These are phyloP conservation scores for Parelbella ahira DNA, from an alignment of 2,888 invertebrate species.

Conservation along the genomic window DNA sequence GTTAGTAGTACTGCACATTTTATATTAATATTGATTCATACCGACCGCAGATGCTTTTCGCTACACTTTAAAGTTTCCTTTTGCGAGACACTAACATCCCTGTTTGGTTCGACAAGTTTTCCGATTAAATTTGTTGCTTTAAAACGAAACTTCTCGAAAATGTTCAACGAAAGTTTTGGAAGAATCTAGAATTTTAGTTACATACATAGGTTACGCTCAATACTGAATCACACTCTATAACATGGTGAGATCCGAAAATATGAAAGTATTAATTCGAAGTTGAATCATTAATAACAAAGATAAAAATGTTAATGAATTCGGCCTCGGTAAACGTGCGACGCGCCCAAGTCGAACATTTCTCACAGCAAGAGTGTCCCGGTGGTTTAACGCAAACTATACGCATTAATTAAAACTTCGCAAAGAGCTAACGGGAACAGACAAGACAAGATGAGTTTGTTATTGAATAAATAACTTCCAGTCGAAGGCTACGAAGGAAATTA, in stretches of 20 bases:
- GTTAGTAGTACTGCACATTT: constrained; percentile 8
- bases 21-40: constrained; percentile 8
- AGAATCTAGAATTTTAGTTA: no score
- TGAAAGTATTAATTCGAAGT: no score
- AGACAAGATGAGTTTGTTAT: constrained; percentile 43
- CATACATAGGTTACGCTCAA: no score
- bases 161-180: no score
- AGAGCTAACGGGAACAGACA: constrained; percentile 36
- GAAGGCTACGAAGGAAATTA: constrained; percentile 36
- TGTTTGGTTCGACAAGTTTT: background rate
- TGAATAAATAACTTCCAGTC: constrained; percentile 52
- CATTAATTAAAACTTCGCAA: constrained; percentile 55
- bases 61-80: constrained; percentile 12
- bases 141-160: no score
- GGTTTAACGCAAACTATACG: constrained; percentile 32
- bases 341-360: constrained; percentile 19
- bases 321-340: no score
- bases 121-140: constrained; percentile 12
- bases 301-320: constrained; percentile 14
- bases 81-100: constrained; percentile 2
- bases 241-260: no score
- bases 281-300: constrained; percentile 3
- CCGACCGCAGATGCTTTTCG: constrained; percentile 5
- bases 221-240: no score
- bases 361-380: constrained; percentile 22